Percentiles rank a stretch among this genome's conserved stretches.
phyloP scores from a whole-genome alignment of 2,888 invertebrate genomes.

The Acronicta leporina region DNA sequence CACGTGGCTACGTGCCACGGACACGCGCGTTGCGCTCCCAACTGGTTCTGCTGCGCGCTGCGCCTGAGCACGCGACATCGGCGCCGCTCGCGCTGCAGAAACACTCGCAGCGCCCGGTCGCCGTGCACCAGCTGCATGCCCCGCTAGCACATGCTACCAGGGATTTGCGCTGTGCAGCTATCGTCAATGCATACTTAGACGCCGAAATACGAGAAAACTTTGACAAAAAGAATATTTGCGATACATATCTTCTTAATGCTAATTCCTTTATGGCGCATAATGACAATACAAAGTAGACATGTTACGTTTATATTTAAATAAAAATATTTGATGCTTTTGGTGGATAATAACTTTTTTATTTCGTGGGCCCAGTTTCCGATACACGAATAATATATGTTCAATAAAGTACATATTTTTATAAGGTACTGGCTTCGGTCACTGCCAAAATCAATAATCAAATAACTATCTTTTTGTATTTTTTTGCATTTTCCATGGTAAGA shows the following conservation, averaged over 20 bases:
- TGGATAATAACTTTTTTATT: too few relatives aligned
- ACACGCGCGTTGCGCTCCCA: conserved; percentile 17
- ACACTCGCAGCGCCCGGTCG: conserved; percentile 45
- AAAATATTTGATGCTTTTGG: too few relatives aligned
- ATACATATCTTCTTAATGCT: conserved; percentile 18
- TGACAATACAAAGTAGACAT: too few relatives aligned
- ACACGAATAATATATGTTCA: too few relatives aligned
- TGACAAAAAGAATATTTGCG: conserved; percentile 58
- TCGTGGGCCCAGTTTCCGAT: too few relatives aligned
- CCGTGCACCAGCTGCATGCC: conserved; percentile 53
- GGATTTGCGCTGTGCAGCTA: conserved; percentile 60
- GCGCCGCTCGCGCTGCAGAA: conserved; percentile 36
- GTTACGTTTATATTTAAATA: too few relatives aligned
- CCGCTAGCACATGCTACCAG: conserved; percentile 51
- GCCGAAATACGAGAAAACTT: conserved; percentile 53
- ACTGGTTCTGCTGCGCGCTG: conserved; percentile 54
- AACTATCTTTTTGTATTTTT: too few relatives aligned
- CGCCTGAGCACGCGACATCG: not conserved
- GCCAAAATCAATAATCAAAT: too few relatives aligned
- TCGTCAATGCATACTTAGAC: conserved; percentile 64
- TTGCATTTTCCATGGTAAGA: too few relatives aligned
- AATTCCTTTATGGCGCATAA: too few relatives aligned
- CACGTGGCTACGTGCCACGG: conserved; percentile 41
- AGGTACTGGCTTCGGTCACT: too few relatives aligned
- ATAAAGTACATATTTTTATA: too few relatives aligned